Conservation (phyloP, 2,113 vertebrate species). For the Thryonomys swinderianus region DNA sequence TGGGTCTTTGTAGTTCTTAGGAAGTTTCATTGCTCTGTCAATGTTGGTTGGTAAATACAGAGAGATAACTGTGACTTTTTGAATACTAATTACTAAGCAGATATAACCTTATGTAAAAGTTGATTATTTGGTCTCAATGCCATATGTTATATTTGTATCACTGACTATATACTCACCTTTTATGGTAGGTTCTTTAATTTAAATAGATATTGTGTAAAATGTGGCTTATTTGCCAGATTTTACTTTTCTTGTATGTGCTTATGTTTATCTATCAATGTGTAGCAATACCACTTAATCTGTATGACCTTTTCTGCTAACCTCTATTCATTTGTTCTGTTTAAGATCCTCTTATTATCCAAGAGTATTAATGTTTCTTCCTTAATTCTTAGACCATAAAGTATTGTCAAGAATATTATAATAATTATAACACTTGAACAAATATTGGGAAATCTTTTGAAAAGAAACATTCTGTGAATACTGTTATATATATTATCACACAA, state of each 20-base stretch:
- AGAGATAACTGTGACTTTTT: not conserved
- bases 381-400: constrained; percentile 78
- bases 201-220: constrained; percentile 34
- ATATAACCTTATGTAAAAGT: not conserved
- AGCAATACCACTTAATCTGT: constrained; percentile 78
- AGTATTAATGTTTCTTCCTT: constrained; percentile 75
- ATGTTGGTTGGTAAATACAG: not conserved
- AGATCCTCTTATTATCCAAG: constrained; percentile 66
- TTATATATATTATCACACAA: constrained; percentile 39
- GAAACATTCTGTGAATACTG: constrained; percentile 39
- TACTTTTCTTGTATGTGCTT: constrained; percentile 69
- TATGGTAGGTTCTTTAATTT: not conserved
- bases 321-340: constrained; percentile 83
- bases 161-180: constrained; percentile 24
- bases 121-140: not conserved
- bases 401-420: constrained; percentile 73
- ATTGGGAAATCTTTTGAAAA: constrained; percentile 69
- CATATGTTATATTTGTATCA: not conserved
- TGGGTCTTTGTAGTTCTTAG: not conserved
- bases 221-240: constrained; percentile 45
- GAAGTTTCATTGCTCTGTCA: not conserved
- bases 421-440: constrained; percentile 51
- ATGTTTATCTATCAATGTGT: constrained; percentile 55
- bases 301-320: constrained; percentile 69
- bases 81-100: not conserved